Evolutionary conservation across 2,113 vertebrate genomes (phyloP).

Genomic region (Pagrus major): DNA sequence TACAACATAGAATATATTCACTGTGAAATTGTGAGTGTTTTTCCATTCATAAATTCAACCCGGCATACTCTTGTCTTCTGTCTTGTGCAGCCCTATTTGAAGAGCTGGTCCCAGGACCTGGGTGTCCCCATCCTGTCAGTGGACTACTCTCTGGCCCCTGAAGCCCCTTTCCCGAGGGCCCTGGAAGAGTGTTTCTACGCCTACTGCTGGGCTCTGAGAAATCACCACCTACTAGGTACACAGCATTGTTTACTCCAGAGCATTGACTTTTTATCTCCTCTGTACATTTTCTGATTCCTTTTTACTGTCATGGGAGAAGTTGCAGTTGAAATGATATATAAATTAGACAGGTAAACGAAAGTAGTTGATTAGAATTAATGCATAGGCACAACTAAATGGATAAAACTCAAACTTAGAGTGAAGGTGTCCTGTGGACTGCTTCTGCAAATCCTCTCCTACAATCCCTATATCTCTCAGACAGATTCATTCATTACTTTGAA

Average conservation of each 20-base stretch:
- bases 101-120: slow-evolving; percentile 91
- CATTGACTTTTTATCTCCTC: not conserved
- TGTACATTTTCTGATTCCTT: slow-evolving; percentile 15
- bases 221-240: slow-evolving; percentile 89
- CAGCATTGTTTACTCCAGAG: slow-evolving; percentile 7
- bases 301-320: not conserved
- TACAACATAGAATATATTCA: slow-evolving; percentile 19
- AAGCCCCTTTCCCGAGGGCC: slow-evolving; percentile 92
- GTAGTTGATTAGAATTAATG: slow-evolving; percentile 35
- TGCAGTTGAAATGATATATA: not conserved
- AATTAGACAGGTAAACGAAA: slow-evolving; percentile 8
- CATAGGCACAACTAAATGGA: not conserved
- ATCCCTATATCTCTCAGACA: not conserved
- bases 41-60: slow-evolving; percentile 24
- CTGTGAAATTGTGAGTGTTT: slow-evolving; percentile 15
- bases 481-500: slow-evolving; percentile 57
- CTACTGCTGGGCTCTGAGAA: slow-evolving; percentile 93
- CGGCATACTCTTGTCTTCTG: slow-evolving; percentile 23
- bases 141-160: slow-evolving; percentile 93
- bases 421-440: slow-evolving; percentile 13
- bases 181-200: slow-evolving; percentile 94
- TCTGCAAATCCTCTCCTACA: slow-evolving; percentile 12
- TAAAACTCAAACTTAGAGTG: slow-evolving; percentile 4
- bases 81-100: slow-evolving; percentile 87
- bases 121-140: slow-evolving; percentile 91